These are phyloP conservation scores for Anguilla japonica DNA, from an alignment of 2,113 vertebrate species.

Conservation along the genomic window DNA sequence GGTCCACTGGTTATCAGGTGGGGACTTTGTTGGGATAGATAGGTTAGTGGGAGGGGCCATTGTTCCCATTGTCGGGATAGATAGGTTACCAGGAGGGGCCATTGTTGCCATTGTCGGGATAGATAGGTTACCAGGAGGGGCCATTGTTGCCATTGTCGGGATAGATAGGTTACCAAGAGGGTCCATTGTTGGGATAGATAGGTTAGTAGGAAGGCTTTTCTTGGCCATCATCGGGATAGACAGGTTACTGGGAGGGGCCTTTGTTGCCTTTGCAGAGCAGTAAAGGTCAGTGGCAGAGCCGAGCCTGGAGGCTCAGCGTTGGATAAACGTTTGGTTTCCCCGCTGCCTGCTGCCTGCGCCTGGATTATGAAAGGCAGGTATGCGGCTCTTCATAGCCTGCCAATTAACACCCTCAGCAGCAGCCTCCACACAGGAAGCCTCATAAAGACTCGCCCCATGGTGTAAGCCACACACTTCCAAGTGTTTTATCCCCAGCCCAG, in stretches of 20 bases:
- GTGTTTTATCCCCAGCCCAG: conserved; percentile 65
- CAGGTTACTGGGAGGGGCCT: conserved; percentile 19
- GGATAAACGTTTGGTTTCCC: conserved; percentile 66
- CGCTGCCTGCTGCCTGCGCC: conserved; percentile 53
- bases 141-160: conserved; percentile 10
- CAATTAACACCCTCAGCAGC: conserved; percentile 74
- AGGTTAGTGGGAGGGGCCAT: conserved; percentile 35
- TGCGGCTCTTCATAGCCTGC: conserved; percentile 67
- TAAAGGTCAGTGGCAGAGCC: conserved; percentile 43
- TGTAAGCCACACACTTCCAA: conserved; percentile 69
- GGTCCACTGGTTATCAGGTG: background rate
- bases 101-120: conserved; percentile 21
- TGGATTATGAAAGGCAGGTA: conserved; percentile 73
- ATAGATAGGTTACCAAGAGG: too few relatives aligned
- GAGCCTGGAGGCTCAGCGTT: conserved; percentile 39
- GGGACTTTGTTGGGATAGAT: conserved; percentile 24
- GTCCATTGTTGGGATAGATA: conserved; percentile 13
- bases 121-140: background rate
- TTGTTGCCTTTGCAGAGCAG: conserved; percentile 43
- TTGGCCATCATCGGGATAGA: conserved; percentile 23
- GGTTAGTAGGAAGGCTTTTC: conserved; percentile 34
- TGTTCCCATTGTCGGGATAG: conserved; percentile 30
- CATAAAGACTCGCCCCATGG: conserved; percentile 71
- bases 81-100: background rate
- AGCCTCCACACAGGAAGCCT: conserved; percentile 67